Conservation (phyloP, 2,888 invertebrate species). For the Odontocerum albicorne region DNA sequence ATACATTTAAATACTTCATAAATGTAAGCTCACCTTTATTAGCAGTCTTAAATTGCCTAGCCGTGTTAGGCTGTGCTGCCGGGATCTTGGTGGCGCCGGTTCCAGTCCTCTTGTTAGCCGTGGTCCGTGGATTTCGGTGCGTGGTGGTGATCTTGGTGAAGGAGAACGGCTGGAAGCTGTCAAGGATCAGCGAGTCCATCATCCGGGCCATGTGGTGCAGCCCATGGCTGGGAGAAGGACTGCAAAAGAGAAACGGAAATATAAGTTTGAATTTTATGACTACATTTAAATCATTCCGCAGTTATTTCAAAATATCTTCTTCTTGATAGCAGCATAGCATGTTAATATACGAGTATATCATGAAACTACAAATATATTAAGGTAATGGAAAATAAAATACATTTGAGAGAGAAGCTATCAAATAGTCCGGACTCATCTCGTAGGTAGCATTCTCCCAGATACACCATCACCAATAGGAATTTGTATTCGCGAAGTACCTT, state of each 20-base stretch:
- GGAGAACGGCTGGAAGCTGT: conserved; percentile 67
- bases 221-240: conserved; percentile 57
- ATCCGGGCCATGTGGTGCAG: conserved; percentile 72
- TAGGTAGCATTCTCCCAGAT: no score
- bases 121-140: conserved; percentile 45
- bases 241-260: conserved; percentile 41
- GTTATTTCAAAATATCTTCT: no score
- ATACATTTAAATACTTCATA: neutral
- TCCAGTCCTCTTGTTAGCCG: conserved; percentile 33
- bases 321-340: no score
- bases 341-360: no score
- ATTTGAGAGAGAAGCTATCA: no score
- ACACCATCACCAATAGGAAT: no score
- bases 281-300: no score
- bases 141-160: conserved; percentile 65
- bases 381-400: no score
- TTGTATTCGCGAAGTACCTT: no score
- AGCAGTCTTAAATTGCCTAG: conserved; percentile 16
- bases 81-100: conserved; percentile 15
- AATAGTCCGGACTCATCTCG: no score
- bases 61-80: conserved; percentile 1
- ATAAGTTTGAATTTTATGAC: no score
- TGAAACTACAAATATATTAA: no score
- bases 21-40: conserved; percentile 27
- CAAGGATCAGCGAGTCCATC: conserved; percentile 73